Base-by-base conservation (phyloP, 1,140 invertebrate species). In the Drosophila bocki region DNA sequence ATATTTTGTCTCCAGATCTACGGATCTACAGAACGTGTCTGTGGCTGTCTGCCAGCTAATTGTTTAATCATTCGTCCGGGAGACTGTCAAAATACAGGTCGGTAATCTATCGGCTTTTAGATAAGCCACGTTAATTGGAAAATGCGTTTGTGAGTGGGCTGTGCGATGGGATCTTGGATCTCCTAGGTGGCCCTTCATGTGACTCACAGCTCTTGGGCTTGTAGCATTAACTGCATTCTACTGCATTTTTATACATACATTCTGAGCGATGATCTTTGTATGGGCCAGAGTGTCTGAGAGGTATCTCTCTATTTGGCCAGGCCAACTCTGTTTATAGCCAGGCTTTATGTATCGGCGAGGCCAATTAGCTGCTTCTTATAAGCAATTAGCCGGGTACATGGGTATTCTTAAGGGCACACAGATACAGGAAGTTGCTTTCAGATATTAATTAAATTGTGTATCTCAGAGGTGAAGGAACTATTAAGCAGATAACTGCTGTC, bases 71-170 rank as follows among this genome's bases (percentile, higher is more conserved):
- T 88, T 84, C 69, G 39, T 56, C 60, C 47, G 51, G 47, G 39
- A 15, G 42, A 57, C 69, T 84, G 84, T 80, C 84, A 84, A 82
- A 87, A 82, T 80, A 87, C 79, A 80, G 80, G 57, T 67, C 80
- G 69, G 61, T 71, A 86, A 82, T 82, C 78, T 78, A 85, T 78
- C 48, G 75, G 47, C 84, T 87, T 86, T 87, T 87, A 86, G 79
- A 82, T 86, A 87, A 87, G 80, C 70, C 50, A 56, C 70, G 83
- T 82, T 85, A 85, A 85, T 85, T 85, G 82, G 76, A 70, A 78
- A 54, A 67, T 60, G 56, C 50, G 15, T 71, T 51, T 50, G 44
- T 77, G 70, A 64, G 60, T 54, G 58, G 58, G 59, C 11, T 32
- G 50, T 48, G 48, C 15, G 48, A 54, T 50, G 39, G 17, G 29